phyloP scores from a whole-genome alignment of 2,888 invertebrate species.

The Orchesella flavescens region DNA sequence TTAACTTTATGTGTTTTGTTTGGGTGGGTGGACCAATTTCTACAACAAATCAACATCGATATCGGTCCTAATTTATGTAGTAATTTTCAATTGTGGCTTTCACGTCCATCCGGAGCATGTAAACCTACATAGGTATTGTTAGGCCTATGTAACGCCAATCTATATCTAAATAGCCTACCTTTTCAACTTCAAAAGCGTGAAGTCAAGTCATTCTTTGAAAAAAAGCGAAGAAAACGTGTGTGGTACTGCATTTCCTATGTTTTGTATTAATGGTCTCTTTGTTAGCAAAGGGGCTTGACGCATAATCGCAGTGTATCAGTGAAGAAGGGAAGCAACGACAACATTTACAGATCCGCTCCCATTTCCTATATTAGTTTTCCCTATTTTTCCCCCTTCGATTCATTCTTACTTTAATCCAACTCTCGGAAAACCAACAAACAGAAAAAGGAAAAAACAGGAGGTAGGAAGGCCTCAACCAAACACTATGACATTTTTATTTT shows the following conservation, averaged over 20 bases:
- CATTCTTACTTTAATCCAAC: neutral
- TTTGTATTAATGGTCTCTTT: constrained; percentile 16
- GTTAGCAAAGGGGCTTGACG: constrained; percentile 29
- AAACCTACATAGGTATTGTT: neutral
- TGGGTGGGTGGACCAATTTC: no score
- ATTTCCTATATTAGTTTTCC: constrained; percentile 31
- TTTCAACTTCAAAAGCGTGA: neutral
- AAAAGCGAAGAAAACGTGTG: neutral
- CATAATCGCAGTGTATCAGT: neutral
- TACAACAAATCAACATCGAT: neutral
- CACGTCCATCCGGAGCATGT: neutral
- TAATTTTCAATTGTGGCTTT: neutral
- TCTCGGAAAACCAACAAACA: constrained; percentile 1
- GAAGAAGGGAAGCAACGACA: constrained; percentile 32
- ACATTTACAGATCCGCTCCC: constrained; percentile 32
- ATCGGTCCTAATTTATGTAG: neutral
- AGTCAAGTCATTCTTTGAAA: neutral
- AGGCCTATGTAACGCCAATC: neutral
- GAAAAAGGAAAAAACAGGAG: neutral
- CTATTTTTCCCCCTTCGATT: neutral
- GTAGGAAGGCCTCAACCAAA: neutral
- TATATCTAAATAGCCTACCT: neutral
- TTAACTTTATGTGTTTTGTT: no score
- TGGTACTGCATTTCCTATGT: constrained; percentile 32
- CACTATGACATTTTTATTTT: neutral